phyloP scores from a whole-genome alignment of 2,797 vertebrate genomes.

The Peromyscus melanophrys region DNA sequence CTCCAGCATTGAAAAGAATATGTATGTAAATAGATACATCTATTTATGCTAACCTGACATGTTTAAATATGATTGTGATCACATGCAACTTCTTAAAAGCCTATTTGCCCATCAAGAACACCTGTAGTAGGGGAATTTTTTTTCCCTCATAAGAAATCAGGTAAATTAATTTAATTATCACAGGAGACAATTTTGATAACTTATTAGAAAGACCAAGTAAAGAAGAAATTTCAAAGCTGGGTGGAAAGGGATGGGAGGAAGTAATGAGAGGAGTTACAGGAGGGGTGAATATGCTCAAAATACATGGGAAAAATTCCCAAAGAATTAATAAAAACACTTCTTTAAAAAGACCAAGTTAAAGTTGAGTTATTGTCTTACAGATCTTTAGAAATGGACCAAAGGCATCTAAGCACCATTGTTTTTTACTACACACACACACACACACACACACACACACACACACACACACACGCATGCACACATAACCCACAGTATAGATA shows the following conservation, averaged over 20 bases:
- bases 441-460: neutral
- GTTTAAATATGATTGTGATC: neutral
- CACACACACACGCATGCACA: neutral
- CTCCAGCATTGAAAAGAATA: neutral
- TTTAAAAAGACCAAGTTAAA: neutral
- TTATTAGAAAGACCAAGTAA: neutral
- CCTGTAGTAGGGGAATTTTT: neutral
- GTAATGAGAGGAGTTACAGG: neutral
- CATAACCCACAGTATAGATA: neutral
- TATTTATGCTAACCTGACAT: neutral
- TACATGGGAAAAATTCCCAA: neutral
- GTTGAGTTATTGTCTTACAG: neutral
- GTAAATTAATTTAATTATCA: neutral
- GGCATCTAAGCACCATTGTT: neutral
- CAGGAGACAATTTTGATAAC: neutral
- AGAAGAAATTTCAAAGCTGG: neutral
- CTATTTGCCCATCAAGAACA: neutral
- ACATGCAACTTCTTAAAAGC: neutral
- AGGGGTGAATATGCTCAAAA: neutral
- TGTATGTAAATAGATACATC: neutral
- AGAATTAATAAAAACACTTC: neutral
- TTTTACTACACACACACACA: neutral
- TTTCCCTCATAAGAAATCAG: neutral
- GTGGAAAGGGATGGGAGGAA: too few species aligned
- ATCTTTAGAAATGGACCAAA: slow-evolving; percentile 25